Conservation (phyloP, 1,140 invertebrate species). For the Caenorhabditis latens region DNA sequence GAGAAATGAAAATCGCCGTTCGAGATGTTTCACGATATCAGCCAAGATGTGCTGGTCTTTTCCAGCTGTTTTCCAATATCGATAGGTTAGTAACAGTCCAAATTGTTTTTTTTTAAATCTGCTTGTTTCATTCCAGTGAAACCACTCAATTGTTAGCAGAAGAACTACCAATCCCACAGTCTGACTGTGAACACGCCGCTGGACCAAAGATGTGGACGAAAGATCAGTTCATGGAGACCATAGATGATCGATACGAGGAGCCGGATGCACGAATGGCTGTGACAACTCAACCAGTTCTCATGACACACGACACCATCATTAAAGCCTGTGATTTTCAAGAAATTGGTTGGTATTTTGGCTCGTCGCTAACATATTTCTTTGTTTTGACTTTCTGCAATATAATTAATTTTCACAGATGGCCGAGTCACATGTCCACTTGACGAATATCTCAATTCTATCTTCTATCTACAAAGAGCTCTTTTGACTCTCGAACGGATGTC, state of each 20-base stretch:
- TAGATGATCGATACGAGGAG: neutral
- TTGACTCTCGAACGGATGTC: conserved; percentile 27
- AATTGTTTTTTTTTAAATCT: no score
- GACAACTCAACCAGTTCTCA: neutral
- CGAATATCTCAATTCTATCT: conserved; percentile 30
- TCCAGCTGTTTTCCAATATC: conserved; percentile 26
- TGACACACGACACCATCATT: conserved; percentile 26
- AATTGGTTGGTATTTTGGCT: neutral
- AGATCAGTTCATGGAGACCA: neutral
- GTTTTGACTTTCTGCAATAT: neutral
- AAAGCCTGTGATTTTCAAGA: conserved; percentile 13
- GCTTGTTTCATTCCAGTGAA: neutral
- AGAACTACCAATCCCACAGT: neutral
- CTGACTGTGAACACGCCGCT: neutral
- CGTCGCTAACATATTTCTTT: neutral
- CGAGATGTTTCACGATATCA: conserved; percentile 20
- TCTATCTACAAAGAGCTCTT: conserved; percentile 23
- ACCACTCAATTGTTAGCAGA: neutral
- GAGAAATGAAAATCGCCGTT: neutral
- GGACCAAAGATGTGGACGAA: conserved; percentile 14
- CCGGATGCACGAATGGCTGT: neutral
- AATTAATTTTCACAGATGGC: neutral
- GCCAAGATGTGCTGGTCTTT: conserved; percentile 16
- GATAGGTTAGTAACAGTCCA: neutral
- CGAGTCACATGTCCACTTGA: conserved; percentile 15